phyloP scores from a whole-genome alignment of 1,140 invertebrate genomes.

The Linepithema humile region DNA sequence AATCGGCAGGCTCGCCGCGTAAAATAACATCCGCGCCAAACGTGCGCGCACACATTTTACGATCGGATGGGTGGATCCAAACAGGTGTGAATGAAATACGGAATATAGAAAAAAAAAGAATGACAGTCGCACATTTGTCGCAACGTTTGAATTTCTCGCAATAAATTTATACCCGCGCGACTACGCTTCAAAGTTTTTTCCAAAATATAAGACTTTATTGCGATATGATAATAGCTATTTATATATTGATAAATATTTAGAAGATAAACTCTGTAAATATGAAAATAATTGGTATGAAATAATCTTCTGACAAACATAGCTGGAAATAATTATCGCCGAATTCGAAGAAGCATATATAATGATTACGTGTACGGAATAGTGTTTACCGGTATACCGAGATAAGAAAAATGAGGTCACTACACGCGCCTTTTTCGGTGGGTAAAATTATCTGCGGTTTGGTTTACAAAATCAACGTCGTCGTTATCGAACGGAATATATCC shows the following conservation, averaged over 20 bases:
- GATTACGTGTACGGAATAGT: conserved; percentile 2
- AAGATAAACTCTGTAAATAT: neutral
- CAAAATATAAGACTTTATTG: no score
- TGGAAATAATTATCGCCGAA: conserved; percentile 39
- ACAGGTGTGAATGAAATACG: conserved; percentile 35
- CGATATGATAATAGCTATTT: no score
- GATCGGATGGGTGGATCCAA: conserved; percentile 41
- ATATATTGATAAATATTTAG: no score
- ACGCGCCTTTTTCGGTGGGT: conserved; percentile 25
- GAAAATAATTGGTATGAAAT: neutral
- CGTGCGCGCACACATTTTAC: conserved; percentile 59
- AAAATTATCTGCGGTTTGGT: conserved; percentile 8
- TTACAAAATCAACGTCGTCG: conserved; percentile 52
- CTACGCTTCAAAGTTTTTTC: conserved; percentile 38
- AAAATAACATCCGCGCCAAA: conserved; percentile 12
- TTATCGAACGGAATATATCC: conserved; percentile 49
- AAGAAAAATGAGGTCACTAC: conserved; percentile 53
- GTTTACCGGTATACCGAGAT: conserved; percentile 28
- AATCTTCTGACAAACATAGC: conserved; percentile 8
- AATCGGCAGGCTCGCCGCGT: conserved; percentile 2
- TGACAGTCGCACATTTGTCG: conserved; percentile 66
- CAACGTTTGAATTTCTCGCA: conserved; percentile 79
- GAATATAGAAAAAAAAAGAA: neutral
- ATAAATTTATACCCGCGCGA: conserved; percentile 70
- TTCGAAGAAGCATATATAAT: conserved; percentile 17